phyloP scores from a whole-genome alignment of 2,797 vertebrate species.

The Knipowitschia caucasica region DNA sequence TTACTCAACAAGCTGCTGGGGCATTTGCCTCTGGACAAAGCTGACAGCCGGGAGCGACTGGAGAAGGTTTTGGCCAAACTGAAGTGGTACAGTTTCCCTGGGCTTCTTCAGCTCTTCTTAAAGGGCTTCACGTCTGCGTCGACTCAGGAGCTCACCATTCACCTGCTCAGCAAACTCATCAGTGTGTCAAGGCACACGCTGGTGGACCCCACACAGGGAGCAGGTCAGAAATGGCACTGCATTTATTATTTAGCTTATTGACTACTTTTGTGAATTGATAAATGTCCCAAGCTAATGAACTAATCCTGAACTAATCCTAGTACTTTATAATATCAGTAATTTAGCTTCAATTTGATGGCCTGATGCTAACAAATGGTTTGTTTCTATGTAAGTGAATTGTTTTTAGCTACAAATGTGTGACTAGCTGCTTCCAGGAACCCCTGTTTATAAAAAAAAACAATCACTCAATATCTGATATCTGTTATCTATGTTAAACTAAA shows the following conservation, averaged over 20 bases:
- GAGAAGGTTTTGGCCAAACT: slow-evolving; percentile 90
- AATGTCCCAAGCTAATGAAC: too few relatives aligned
- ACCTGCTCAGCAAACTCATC: slow-evolving; percentile 96
- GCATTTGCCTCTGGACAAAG: slow-evolving; percentile 91
- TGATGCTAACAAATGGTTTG: too few relatives aligned
- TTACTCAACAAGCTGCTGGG: slow-evolving; percentile 93
- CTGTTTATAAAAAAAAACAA: too few relatives aligned
- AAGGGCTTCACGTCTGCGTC: slow-evolving; percentile 97
- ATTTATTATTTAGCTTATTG: too few relatives aligned
- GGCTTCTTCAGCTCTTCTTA: slow-evolving; percentile 94
- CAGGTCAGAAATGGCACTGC: slow-evolving; percentile 74
- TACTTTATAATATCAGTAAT: too few relatives aligned
- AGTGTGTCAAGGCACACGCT: slow-evolving; percentile 88
- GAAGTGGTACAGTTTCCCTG: slow-evolving; percentile 96
- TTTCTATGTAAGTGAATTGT: too few relatives aligned
- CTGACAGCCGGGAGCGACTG: slow-evolving; percentile 90
- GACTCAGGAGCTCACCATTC: slow-evolving; percentile 96
- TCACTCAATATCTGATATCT: not conserved
- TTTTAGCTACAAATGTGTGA: too few relatives aligned
- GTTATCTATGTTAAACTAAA: not conserved
- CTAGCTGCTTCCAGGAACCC: too few relatives aligned
- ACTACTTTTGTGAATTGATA: too few relatives aligned
- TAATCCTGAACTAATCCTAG: too few relatives aligned
- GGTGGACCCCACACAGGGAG: slow-evolving; percentile 90
- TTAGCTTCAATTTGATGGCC: too few relatives aligned